Base-by-base conservation (phyloP, 2,888 invertebrate genomes). In the Nomada fucata region DNA sequence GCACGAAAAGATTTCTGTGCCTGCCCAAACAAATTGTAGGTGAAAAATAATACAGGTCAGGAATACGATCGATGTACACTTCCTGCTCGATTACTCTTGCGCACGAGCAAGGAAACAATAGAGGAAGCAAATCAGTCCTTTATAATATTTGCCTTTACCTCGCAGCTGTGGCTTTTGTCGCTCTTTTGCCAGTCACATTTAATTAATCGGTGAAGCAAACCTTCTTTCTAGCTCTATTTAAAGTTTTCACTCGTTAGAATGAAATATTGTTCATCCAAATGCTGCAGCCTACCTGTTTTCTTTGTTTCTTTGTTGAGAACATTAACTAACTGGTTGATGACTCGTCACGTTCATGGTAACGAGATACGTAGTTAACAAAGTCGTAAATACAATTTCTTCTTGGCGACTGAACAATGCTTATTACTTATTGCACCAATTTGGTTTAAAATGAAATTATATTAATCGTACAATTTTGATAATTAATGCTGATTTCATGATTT, bases 31-130 rank as follows among this genome's bases (percentile, higher is more conserved):
- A 73, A 73, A 79, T 80, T 57, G 44, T 0, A 64, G 67, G n/a
- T 44, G 59, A 4, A 36, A 68, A 73, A 79, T 80, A 81, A 65
- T 75, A 74, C 74, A 67, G 74, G 69, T 74, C 81, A 64, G 64
- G 53, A 74, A 75, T 42, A 52, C 64, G 81, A 81, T 81, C 81
- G 64, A 81, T 81, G 69, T 75, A 61, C 29, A 69, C 50, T 80
- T 81, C 60, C 59, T 74, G 50, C 52, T 67, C 55, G 20, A 64
- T 74, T 80, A 74, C 69, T 2, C 36, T 52, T 59, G 81, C 69
- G 81, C 80, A 68, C 61, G 68, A 64, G 81, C 68, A 80, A 74
- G 26, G 29, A 50, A 69, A 59, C 68, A 80, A 69, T 53, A 50
- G 53, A 59, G 64, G 23, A 71, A n/a, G 55, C 47, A 61, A 74